Base-by-base conservation (phyloP, 2,888 invertebrate species). In the Andrena trimmerana region DNA sequence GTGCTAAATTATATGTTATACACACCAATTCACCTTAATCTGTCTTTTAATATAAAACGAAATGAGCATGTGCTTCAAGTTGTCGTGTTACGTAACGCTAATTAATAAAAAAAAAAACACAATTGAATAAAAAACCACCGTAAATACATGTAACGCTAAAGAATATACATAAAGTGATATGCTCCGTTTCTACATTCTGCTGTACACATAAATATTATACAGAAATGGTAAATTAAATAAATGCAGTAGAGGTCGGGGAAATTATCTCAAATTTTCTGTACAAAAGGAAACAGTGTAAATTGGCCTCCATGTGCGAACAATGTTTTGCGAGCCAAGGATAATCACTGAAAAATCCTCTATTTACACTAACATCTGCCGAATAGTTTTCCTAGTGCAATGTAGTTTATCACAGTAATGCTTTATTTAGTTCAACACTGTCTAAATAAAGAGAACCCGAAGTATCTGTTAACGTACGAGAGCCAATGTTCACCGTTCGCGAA, bases 361-460 rank as follows among this genome's bases (percentile, higher is more conserved):
- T 71, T 87, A 86, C 86, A 86, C 36, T 50, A 62, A 78, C 76
- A 36, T 62, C 70, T 70, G 54, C 48, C 29, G 24, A 69, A 52
- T 27, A 29, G 52, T 62, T 27, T 52, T 20, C 57, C 48, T 50
- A 70, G 63, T 75, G 71, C 57, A 78, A 68, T 52, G 7, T 60
- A 74, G 27, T 77, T 83, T 68, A 69, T 87, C 69, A 79, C 85
- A 82, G 75, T 62, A 85, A 65, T 68, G 74, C 73, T 76, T 48
- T 48, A 54, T 63, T 75, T 29, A 48, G 16, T 72, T 54, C 36
- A 48, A 81, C 16, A 5, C 57, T 48, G 52, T 52, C 13, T 62
- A 42, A 72, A 57, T 16, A 27, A 66, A 62, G 63, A 59, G 36
- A 54, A 13, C 29, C 8, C 54, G 33, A 52, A 6, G 68, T 60